These are phyloP conservation scores for Cyprinella venusta DNA, from an alignment of 2,797 vertebrate genomes.

Conservation along the genomic window DNA sequence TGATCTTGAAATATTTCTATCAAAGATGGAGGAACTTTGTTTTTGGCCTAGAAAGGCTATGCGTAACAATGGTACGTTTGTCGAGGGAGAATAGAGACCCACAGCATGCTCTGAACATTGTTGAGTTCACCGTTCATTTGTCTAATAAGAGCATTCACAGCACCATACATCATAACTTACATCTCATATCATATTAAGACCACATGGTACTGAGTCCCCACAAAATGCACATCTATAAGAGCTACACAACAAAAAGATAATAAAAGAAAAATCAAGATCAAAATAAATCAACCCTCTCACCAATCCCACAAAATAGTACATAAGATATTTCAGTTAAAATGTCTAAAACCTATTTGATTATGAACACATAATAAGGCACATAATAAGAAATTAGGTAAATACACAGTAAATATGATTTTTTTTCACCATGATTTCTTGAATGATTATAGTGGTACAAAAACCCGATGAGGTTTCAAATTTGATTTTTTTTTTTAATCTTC, in stretches of 20 bases:
- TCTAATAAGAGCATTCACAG: constrained; percentile 69
- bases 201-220: constrained; percentile 71
- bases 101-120: constrained; percentile 59
- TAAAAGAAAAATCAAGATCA: constrained; percentile 54
- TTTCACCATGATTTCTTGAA: constrained; percentile 74
- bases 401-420: constrained; percentile 80
- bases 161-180: constrained; percentile 67
- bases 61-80: constrained; percentile 13
- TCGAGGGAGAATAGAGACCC: constrained; percentile 52
- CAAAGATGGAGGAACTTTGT: constrained; percentile 2
- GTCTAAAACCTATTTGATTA: constrained; percentile 79
- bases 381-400: constrained; percentile 85
- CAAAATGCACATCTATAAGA: constrained; percentile 72
- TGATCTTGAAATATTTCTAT: background rate
- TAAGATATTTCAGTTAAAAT: constrained; percentile 78
- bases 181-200: constrained; percentile 71
- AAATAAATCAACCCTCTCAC: constrained; percentile 70
- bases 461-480: constrained; percentile 75
- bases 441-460: constrained; percentile 85
- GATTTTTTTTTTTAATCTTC: constrained; percentile 72
- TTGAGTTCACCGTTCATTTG: constrained; percentile 58
- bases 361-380: constrained; percentile 88
- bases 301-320: constrained; percentile 77
- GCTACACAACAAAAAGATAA: constrained; percentile 59
- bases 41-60: constrained; percentile 14